Percentiles rank a stretch among this genome's conserved stretches.
Conservation (phyloP, 2,113 vertebrate genomes). For the Aegotheles bennettii region DNA sequence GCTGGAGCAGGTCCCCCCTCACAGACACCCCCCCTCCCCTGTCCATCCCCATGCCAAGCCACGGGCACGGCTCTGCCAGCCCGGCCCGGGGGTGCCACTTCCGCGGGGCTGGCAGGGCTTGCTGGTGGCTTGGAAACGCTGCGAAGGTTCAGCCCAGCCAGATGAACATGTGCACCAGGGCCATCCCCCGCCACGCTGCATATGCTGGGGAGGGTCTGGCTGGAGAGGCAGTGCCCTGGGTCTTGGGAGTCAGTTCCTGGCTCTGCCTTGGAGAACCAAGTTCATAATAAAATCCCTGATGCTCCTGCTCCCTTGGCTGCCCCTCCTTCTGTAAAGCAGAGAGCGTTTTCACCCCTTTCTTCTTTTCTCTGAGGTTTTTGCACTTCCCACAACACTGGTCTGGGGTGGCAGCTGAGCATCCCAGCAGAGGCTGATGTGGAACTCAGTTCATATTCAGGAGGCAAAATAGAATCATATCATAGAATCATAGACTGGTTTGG, state of each 20-base stretch:
- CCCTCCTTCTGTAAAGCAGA: background rate
- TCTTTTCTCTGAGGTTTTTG: background rate
- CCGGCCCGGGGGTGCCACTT: accelerated
- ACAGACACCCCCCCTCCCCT: background rate
- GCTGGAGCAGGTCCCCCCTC: accelerated
- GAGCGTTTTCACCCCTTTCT: background rate
- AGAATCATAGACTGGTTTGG: too few species aligned
- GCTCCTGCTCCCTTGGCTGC: background rate
- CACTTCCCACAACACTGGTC: accelerated
- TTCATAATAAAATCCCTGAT: background rate
- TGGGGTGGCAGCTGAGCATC: background rate
- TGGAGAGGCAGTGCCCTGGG: background rate
- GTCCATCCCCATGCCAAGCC: background rate
- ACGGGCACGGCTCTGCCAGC: background rate
- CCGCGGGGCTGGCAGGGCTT: background rate
- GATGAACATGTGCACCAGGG: background rate
- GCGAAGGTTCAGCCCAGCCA: background rate
- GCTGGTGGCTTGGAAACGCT: background rate
- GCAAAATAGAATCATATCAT: too few species aligned
- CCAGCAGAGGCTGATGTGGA: background rate
- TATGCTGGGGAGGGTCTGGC: slow-evolving; percentile 2
- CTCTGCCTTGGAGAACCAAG: background rate
- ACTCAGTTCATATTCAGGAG: background rate
- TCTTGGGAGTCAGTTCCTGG: background rate
- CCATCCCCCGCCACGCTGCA: background rate